Base-by-base conservation (phyloP, 2,113 vertebrate species). In the Orientallactaga bullata region DNA sequence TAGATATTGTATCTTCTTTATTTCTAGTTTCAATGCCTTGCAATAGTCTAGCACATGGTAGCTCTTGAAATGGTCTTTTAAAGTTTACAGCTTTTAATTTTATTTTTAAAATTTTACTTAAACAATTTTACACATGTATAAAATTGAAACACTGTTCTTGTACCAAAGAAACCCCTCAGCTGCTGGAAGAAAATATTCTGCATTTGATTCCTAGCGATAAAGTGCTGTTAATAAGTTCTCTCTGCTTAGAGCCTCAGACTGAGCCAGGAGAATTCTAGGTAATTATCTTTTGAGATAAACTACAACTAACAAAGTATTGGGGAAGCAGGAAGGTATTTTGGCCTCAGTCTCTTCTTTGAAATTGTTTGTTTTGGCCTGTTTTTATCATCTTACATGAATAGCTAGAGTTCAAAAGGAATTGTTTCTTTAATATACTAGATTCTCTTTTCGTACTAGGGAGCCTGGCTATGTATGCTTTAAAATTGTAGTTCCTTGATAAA, bases 371-470 rank as follows among this genome's bases (percentile, higher is more conserved):
- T 94, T 66, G 39, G 42, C 90, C 42, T 86, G n/a, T 86, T 97
- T 95, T 85, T 93, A 89, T 95, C 89, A 95, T 89, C 71, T 94
- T 95, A 89, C 66, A 95, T 97, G 90, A 95, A 91, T 85, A 82
- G 72, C 87, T 71, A 74, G 76, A 90, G 92, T 92, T 95, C 93
- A 97, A 94, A 96, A 96, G 95, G 79, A 97, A 96, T 95, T 90
- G 95, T 95, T 96, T 68, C 96, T 96, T 97, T 97, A 96, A 95
- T 95, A 97, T 88, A 92, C 72, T 71, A 87, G 87, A 84, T 89
- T 94, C 74, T 93, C 35, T 91, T 94, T 93, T 86, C 74, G 94
- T 94, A 28, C 66, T 78, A 88, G 60, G 85, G 82, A 95, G 74
- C 68, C 79, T 24, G 28, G 83, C 68, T 66, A 82, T 2, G 10